These are phyloP conservation scores for Anarsia innoxiella DNA, from an alignment of 2,888 invertebrate species.

Conservation along the genomic window DNA sequence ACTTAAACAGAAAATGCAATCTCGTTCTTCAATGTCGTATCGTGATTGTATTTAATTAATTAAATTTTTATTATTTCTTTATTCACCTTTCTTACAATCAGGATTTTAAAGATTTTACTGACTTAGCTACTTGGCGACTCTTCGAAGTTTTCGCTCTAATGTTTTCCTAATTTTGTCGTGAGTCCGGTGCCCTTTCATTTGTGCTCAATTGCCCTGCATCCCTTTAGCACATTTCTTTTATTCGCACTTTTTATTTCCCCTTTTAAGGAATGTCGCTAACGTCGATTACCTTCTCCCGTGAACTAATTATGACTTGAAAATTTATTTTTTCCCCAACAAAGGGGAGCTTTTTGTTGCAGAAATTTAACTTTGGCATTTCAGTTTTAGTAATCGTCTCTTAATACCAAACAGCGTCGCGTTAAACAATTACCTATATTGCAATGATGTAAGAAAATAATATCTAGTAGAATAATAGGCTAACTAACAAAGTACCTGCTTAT, in stretches of 20 bases:
- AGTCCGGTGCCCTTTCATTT: conserved; percentile 64
- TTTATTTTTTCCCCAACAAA: conserved; percentile 33
- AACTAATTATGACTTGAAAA: conserved; percentile 49
- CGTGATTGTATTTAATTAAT: too few relatives aligned
- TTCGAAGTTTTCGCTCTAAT: conserved; percentile 32
- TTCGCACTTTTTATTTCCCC: conserved; percentile 49
- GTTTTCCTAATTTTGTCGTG: conserved; percentile 56
- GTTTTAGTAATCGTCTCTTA: conserved; percentile 10
- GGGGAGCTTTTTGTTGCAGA: conserved; percentile 21
- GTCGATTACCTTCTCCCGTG: conserved; percentile 35
- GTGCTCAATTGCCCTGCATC: conserved; percentile 62
- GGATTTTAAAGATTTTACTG: too few relatives aligned
- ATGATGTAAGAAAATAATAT: too few relatives aligned
- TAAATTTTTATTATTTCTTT: too few relatives aligned
- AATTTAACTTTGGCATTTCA: conserved; percentile 8
- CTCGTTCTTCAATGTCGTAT: too few relatives aligned
- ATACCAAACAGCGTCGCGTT: too few relatives aligned
- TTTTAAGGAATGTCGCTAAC: conserved; percentile 46
- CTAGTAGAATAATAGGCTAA: too few relatives aligned
- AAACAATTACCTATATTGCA: too few relatives aligned
- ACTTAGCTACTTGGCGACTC: conserved; percentile 30
- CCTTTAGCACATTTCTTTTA: conserved; percentile 68
- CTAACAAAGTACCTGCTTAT: too few relatives aligned
- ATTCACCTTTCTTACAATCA: too few relatives aligned
- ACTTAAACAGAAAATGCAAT: too few relatives aligned